Percentiles rank a stretch among this genome's conserved stretches.
Conservation (phyloP, 2,797 vertebrate species). For the Pseudochromis fuscus region DNA sequence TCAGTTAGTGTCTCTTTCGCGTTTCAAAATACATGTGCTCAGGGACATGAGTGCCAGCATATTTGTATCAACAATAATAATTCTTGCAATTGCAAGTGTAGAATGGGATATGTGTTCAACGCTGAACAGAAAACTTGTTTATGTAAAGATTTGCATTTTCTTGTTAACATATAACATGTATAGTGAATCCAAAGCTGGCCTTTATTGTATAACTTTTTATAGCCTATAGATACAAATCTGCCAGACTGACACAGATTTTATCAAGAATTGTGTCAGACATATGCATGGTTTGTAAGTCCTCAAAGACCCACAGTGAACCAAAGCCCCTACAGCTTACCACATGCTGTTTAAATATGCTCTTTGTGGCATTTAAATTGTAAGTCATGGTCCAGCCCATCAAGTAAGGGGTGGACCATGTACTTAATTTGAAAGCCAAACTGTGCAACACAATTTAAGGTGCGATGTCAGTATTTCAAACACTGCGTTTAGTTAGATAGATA, state of each 20-base stretch:
- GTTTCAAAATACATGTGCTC: slow-evolving; percentile 69
- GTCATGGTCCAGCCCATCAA: slow-evolving; percentile 1
- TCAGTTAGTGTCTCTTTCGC: slow-evolving; percentile 6
- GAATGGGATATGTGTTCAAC: slow-evolving; percentile 81
- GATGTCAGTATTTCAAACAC: too few species aligned
- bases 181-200: not conserved
- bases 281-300: slow-evolving; percentile 20
- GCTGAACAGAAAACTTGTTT: slow-evolving; percentile 83
- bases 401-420: not conserved
- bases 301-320: slow-evolving; percentile 2
- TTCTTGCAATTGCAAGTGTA: slow-evolving; percentile 83
- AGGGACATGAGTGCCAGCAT: slow-evolving; percentile 85
- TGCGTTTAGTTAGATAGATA: too few species aligned
- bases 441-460: too few species aligned
- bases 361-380: not conserved
- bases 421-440: too few species aligned
- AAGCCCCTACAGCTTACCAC: not conserved
- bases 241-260: slow-evolving; percentile 4
- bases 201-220: not conserved
- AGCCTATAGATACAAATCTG: slow-evolving; percentile 3
- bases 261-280: not conserved
- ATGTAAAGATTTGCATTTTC: slow-evolving; percentile 72
- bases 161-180: not conserved
- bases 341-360: not conserved
- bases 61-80: slow-evolving; percentile 76